A percentile compares a stretch with the other conserved stretches of the same genome.
These are phyloP conservation scores for Aricia artaxerxes DNA, from an alignment of 2,888 invertebrate genomes.

Conservation along the genomic window DNA sequence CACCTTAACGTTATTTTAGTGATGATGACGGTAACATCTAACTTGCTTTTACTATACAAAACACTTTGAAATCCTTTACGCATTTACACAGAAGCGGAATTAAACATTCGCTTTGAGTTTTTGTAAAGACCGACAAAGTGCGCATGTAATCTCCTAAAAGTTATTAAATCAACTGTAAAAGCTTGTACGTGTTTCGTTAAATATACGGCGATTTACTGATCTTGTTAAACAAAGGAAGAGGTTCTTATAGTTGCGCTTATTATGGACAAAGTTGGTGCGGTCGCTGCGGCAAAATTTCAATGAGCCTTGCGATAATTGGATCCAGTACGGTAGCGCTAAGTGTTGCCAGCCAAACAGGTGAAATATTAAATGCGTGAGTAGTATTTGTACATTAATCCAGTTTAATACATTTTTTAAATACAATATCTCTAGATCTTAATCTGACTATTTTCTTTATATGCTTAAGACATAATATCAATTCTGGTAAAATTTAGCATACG, in stretches of 20 bases:
- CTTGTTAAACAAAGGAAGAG: constrained; percentile 36
- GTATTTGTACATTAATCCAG: neutral
- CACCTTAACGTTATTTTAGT: neutral
- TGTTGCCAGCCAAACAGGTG: constrained; percentile 31
- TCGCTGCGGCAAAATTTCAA: constrained; percentile 43
- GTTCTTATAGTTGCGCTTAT: constrained; percentile 41
- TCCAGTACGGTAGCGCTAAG: constrained; percentile 36
- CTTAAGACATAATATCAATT: too few relatives aligned
- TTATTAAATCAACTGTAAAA: constrained; percentile 17
- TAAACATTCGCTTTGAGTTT: constrained; percentile 1
- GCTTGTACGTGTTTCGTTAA: constrained; percentile 19
- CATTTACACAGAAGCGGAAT: neutral
- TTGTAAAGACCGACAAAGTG: constrained; percentile 20
- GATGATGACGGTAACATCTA: neutral
- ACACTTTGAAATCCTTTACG: neutral
- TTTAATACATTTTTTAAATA: too few relatives aligned
- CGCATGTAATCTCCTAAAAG: constrained; percentile 24
- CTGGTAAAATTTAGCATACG: too few relatives aligned
- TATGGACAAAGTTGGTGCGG: constrained; percentile 41
- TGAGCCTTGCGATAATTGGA: constrained; percentile 43
- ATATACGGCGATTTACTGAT: constrained; percentile 27
- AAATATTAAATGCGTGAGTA: constrained; percentile 15
- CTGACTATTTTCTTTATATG: too few relatives aligned
- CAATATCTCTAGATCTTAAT: too few relatives aligned
- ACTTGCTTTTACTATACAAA: neutral